Evolutionary conservation across 2,113 vertebrate species (phyloP), one percentile per base, ranked within the genome.

Genomic region (Ifrita kowaldi): DNA sequence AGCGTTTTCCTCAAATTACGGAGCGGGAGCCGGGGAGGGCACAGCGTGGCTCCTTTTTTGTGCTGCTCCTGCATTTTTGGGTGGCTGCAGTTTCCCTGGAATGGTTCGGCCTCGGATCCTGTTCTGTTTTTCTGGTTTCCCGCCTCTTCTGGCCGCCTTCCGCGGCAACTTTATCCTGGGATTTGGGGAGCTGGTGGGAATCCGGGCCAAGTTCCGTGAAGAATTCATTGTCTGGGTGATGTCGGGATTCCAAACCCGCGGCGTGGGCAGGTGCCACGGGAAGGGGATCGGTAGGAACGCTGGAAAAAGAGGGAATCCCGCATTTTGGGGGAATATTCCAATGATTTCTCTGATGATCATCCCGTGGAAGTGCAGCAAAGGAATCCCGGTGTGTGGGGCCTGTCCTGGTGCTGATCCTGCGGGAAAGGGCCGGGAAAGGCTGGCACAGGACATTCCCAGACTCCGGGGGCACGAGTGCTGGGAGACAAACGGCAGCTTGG

Each of bases 1-100:
- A 60, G 46, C 46, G 19, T 95, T 97, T 97, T 73, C 87, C 62
- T 42, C 22, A 96, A 97, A 96, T 97, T 87, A 91, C 39, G 97
- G 95, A 87, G 91, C 13, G 80, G 59, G 80, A 84, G 60, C 3
- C 5, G 83, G 55, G 50, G 60, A 94, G 87, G 94, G 84, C 94
- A 73, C 57, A 30, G 70, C 33, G 27, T 44, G 89, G 82, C 56
- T 90, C 50, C 87, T 20, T 82, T 82, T 95, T 92, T 94, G 41
- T 91, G 95, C 95, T 95, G 82, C 67, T 84, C 70, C 85, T 83
- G 96, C 92, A 85, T 49, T 92, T 97, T 95, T 89, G 59, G 77
- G 86, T 75, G 71, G 86, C 46, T 81, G 64, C 42, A 75, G 21
- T 65, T 80, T 15, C 52, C 5, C 71, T 42, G 53, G 55, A 46